Percentiles rank a stretch among this genome's conserved stretches.
phyloP scores from a whole-genome alignment of 2,797 vertebrate species.

The Aphelocoma californica region DNA sequence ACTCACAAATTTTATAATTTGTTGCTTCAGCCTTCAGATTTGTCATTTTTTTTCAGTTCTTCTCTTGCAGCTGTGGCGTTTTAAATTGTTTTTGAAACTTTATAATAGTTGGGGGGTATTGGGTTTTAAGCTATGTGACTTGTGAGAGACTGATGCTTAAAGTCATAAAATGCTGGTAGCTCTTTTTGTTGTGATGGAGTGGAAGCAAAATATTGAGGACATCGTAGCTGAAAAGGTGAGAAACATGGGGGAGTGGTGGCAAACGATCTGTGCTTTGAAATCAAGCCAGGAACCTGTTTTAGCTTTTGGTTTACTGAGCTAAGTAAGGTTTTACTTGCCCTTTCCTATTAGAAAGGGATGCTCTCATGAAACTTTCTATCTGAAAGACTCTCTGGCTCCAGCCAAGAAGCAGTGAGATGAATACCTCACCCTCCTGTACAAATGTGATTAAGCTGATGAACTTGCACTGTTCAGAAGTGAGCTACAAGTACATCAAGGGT shows the following conservation, averaged over 20 bases:
- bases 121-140: neutral
- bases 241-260: neutral
- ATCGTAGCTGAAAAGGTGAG: neutral
- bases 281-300: neutral
- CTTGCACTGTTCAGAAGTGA: neutral
- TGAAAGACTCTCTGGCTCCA: neutral
- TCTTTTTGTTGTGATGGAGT: neutral
- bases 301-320: neutral
- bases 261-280: neutral
- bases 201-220: neutral
- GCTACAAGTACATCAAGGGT: neutral
- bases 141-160: neutral
- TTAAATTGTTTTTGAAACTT: neutral
- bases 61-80: neutral
- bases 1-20: neutral
- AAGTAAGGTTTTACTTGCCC: neutral
- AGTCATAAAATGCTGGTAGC: neutral
- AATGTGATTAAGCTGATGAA: neutral
- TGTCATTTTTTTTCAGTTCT: neutral
- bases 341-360: neutral
- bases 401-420: neutral
- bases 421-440: neutral
- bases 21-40: neutral
- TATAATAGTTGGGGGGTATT: neutral
- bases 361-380: neutral